These are phyloP conservation scores for Apotomis betuletana DNA, from an alignment of 2,888 invertebrate species.

Conservation along the genomic window DNA sequence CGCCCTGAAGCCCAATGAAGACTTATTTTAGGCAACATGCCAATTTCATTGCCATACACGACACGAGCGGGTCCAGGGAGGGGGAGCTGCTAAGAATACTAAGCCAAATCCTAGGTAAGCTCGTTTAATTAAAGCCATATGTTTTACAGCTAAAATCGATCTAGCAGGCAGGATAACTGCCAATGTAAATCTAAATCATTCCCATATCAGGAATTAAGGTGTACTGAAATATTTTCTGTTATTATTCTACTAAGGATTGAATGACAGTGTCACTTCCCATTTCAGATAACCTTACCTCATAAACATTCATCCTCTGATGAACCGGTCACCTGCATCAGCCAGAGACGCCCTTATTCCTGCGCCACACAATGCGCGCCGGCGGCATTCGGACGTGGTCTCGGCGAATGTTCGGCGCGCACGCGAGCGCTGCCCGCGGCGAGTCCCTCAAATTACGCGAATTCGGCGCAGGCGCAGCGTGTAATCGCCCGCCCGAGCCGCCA, in stretches of 20 bases:
- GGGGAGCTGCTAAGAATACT: too few relatives aligned
- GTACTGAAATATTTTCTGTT: too few relatives aligned
- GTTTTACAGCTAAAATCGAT: too few relatives aligned
- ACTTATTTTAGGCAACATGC: neutral
- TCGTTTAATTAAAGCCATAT: too few relatives aligned
- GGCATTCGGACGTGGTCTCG: neutral
- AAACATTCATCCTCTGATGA: too few relatives aligned
- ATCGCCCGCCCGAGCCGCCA: conserved; percentile 19
- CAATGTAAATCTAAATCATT: too few relatives aligned
- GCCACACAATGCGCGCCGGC: too few relatives aligned
- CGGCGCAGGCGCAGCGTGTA: conserved; percentile 34
- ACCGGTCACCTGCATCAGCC: neutral
- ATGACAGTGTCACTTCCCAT: neutral
- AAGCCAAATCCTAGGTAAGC: too few relatives aligned
- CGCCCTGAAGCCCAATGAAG: neutral
- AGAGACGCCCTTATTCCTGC: neutral
- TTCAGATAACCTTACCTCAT: neutral
- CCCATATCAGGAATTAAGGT: too few relatives aligned
- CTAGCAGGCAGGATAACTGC: too few relatives aligned
- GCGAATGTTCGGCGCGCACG: conserved; percentile 13
- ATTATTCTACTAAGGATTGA: too few relatives aligned
- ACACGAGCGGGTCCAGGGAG: too few relatives aligned
- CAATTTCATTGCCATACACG: neutral
- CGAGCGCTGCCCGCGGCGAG: conserved; percentile 31
- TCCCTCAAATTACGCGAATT: conserved; percentile 40